A percentile compares a stretch with the other conserved stretches of the same genome.
Conservation (phyloP, 2,113 vertebrate species). For the Actinemys pallida region DNA sequence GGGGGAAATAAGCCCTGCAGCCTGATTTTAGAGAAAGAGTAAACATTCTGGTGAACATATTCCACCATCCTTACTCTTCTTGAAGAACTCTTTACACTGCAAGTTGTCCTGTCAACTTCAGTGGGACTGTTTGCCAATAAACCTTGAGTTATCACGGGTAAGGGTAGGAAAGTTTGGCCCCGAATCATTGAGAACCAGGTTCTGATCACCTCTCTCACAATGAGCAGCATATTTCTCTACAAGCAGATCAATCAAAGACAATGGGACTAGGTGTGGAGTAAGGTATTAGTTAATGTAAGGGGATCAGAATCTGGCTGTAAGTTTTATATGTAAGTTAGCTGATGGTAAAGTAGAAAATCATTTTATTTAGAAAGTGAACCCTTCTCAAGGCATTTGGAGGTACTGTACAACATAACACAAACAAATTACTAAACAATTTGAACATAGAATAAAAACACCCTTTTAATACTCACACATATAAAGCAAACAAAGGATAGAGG, state of each 20-base stretch:
- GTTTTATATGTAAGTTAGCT: not conserved
- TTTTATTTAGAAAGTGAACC: not conserved
- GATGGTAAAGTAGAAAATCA: not conserved
- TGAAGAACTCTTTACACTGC: not conserved
- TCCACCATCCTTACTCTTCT: too few relatives aligned
- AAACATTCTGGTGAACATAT: not conserved
- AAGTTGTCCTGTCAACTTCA: not conserved
- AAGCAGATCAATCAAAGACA: not conserved
- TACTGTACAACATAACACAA: not conserved
- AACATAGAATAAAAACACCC: not conserved
- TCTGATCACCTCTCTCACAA: not conserved
- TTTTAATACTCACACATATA: not conserved
- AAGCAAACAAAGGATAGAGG: not conserved
- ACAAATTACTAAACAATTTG: not conserved
- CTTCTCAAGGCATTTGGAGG: not conserved
- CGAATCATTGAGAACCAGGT: not conserved
- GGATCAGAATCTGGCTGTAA: not conserved
- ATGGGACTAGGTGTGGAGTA: not conserved
- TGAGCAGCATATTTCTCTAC: not conserved
- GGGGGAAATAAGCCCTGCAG: not conserved
- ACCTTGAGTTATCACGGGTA: not conserved
- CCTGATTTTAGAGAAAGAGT: not conserved
- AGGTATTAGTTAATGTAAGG: not conserved
- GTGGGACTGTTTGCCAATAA: not conserved
- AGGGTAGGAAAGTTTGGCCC: not conserved